Evolutionary conservation across 2,113 vertebrate genomes (phyloP).

Genomic region (Phainopepla nitens): DNA sequence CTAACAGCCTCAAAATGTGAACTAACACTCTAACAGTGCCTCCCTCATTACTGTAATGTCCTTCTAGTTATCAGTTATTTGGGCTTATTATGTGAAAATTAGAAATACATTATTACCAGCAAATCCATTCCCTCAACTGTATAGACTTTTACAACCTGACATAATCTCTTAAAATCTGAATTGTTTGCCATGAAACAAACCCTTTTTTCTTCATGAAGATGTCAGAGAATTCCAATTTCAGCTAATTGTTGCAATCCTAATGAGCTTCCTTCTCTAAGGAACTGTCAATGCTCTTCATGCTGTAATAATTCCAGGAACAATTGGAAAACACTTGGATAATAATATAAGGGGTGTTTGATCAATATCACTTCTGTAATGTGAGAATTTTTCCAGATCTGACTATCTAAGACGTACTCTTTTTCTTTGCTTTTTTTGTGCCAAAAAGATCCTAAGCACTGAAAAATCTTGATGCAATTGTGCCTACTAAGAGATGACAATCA

Average conservation of each 20-base stretch:
- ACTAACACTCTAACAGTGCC: conserved; percentile 18
- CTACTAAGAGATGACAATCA: not conserved
- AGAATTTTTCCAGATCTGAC: conserved; percentile 56
- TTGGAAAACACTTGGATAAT: conserved; percentile 71
- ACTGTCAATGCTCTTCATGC: conserved; percentile 57
- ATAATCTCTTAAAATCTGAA: conserved; percentile 71
- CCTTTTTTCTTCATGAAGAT: conserved; percentile 67
- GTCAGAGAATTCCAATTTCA: conserved; percentile 78
- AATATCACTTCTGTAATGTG: conserved; percentile 61
- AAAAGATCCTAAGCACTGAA: conserved; percentile 25
- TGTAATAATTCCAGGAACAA: conserved; percentile 75
- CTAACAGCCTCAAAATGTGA: conserved; percentile 44
- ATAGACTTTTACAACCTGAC: conserved; percentile 70
- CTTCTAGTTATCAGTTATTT: conserved; percentile 61
- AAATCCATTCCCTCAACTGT: conserved; percentile 65
- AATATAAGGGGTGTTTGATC: conserved; percentile 64
- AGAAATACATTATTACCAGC: conserved; percentile 73
- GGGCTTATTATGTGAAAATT: conserved; percentile 74
- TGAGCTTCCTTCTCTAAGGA: conserved; percentile 63
- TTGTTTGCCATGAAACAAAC: conserved; percentile 66
- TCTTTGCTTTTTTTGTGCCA: conserved; percentile 2
- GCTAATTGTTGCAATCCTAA: conserved; percentile 72
- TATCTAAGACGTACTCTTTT: not conserved
- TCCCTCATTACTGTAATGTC: conserved; percentile 69
- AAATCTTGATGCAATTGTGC: not conserved